Conservation (phyloP, 2,888 invertebrate genomes). For the Encarsia formosa region DNA sequence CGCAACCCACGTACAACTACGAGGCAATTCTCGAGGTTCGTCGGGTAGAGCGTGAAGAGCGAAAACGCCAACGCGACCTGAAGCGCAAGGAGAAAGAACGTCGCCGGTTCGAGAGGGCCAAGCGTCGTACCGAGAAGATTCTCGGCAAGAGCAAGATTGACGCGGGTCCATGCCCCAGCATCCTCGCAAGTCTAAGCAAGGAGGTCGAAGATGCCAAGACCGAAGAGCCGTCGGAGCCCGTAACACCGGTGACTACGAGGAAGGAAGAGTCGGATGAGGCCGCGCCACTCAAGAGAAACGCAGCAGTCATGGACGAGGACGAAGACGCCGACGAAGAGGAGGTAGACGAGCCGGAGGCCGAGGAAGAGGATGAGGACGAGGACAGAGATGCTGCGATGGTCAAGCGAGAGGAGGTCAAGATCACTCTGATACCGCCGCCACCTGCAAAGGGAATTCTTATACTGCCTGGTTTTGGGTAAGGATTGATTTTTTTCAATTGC, state of each 20-base stretch:
- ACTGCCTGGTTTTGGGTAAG: slow-evolving; percentile 54
- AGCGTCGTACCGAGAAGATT: slow-evolving; percentile 35
- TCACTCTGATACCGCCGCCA: slow-evolving; percentile 51
- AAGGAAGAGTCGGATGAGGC: slow-evolving; percentile 14
- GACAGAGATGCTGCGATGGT: slow-evolving; percentile 36
- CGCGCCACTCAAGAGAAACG: slow-evolving; percentile 3
- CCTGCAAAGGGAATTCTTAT: slow-evolving; percentile 59
- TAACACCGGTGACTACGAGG: slow-evolving; percentile 9
- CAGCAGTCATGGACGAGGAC: slow-evolving; percentile 32
- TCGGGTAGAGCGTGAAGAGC: slow-evolving; percentile 44
- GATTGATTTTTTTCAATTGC: background rate
- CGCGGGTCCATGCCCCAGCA: background rate
- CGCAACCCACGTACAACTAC: slow-evolving; percentile 47
- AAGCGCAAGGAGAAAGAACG: slow-evolving; percentile 43
- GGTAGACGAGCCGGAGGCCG: slow-evolving; percentile 32
- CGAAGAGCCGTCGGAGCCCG: background rate
- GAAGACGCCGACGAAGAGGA: slow-evolving; percentile 33
- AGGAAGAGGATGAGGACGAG: slow-evolving; percentile 33
- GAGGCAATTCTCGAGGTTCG: slow-evolving; percentile 47
- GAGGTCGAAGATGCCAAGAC: background rate
- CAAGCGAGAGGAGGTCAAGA: no score
- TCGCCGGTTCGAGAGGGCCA: slow-evolving; percentile 41
- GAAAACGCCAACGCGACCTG: slow-evolving; percentile 40
- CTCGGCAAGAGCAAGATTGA: slow-evolving; percentile 22
- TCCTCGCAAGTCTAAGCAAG: no score